A percentile compares a stretch with the other conserved stretches of the same genome.
These are phyloP conservation scores for Rhynchophorus ferrugineus DNA, from an alignment of 1,140 invertebrate genomes.

Conservation along the genomic window DNA sequence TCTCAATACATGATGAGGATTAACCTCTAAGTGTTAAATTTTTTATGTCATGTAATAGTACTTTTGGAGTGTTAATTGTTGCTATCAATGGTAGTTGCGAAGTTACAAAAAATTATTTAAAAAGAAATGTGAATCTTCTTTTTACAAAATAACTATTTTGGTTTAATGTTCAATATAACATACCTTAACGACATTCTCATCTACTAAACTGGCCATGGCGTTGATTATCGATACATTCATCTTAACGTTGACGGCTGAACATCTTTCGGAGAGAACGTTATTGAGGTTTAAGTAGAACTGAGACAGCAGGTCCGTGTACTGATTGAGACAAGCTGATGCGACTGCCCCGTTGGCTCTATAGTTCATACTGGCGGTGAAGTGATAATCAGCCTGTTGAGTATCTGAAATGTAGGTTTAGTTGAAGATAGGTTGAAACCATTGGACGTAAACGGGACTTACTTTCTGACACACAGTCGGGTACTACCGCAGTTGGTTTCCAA, in stretches of 20 bases:
- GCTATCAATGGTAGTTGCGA: too few relatives aligned
- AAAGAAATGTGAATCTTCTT: too few relatives aligned
- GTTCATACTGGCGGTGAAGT: conserved; percentile 78
- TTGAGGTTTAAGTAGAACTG: conserved; percentile 78
- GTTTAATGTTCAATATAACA: neutral
- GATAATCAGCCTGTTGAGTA: conserved; percentile 88
- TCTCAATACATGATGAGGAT: too few relatives aligned
- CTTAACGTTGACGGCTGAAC: conserved; percentile 89
- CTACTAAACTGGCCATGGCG: conserved; percentile 63
- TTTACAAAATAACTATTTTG: too few relatives aligned
- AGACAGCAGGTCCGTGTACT: conserved; percentile 77
- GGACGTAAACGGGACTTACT: conserved; percentile 45
- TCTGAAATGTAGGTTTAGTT: conserved; percentile 46
- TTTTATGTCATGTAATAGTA: too few relatives aligned
- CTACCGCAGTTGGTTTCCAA: conserved; percentile 78
- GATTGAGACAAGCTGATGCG: conserved; percentile 68
- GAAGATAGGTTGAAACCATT: conserved; percentile 6
- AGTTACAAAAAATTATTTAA: neutral
- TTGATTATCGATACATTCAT: conserved; percentile 89
- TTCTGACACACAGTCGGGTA: conserved; percentile 91
- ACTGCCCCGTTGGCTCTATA: conserved; percentile 87
- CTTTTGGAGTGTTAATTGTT: too few relatives aligned
- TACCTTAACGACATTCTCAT: conserved; percentile 82
- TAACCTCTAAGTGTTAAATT: too few relatives aligned
- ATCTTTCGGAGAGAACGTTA: conserved; percentile 76